Conservation (phyloP, 23 tunicate species). For the Ciona savignyi region DNA sequence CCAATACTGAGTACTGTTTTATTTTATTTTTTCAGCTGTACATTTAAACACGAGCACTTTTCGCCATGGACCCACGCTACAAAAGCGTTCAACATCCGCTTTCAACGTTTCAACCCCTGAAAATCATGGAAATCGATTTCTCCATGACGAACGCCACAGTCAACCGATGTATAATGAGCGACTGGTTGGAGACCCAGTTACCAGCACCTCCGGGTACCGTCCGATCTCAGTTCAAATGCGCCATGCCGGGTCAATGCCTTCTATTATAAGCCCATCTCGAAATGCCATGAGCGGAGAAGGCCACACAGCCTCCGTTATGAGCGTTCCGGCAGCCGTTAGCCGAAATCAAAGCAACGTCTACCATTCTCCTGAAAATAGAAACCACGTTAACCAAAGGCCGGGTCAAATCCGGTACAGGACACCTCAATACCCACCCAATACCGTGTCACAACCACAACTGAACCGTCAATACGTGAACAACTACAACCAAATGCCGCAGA, state of each 20-base stretch:
- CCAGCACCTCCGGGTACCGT: neutral
- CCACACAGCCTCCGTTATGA: neutral
- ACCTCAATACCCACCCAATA: neutral
- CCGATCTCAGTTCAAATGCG: constrained; percentile 19
- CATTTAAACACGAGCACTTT: neutral
- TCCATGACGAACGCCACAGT: constrained; percentile 9
- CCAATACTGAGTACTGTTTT: no score
- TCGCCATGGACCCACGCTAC: constrained; percentile 89
- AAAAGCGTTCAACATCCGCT: constrained; percentile 49
- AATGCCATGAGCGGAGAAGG: constrained; percentile 6
- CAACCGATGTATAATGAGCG: constrained; percentile 9
- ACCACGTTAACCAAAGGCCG: neutral
- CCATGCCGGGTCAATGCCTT: constrained; percentile 72
- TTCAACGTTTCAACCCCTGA: constrained; percentile 22
- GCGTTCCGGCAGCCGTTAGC: constrained; percentile 9
- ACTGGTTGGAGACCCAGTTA: constrained; percentile 3
- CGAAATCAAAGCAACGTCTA: neutral
- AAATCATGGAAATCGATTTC: neutral
- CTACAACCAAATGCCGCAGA: neutral
- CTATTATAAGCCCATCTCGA: constrained; percentile 22
- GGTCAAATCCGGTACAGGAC: neutral
- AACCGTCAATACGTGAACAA: neutral
- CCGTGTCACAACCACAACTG: neutral
- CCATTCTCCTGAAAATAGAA: neutral
- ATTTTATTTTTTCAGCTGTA: no score